These are phyloP conservation scores for Diglossa brunneiventris DNA, from an alignment of 2,113 vertebrate species.

Conservation along the genomic window DNA sequence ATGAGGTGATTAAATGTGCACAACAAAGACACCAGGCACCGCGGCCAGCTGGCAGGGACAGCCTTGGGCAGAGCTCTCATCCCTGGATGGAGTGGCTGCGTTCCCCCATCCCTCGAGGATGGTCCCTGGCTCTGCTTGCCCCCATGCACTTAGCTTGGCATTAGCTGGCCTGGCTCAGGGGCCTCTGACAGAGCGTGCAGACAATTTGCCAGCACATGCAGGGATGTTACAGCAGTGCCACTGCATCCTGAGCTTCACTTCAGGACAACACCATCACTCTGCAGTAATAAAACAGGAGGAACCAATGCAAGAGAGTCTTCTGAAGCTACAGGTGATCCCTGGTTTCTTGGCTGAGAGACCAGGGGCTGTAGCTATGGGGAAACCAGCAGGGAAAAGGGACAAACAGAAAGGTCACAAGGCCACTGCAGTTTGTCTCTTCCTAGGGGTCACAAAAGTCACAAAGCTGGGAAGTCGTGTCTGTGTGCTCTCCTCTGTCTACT, in stretches of 20 bases:
- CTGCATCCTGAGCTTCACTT: neutral
- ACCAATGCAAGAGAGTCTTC: neutral
- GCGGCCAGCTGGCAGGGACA: neutral
- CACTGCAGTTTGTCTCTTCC: neutral
- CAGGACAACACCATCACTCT: accelerated
- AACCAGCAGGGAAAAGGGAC: neutral
- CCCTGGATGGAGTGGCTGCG: accelerated
- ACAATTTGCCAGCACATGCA: neutral
- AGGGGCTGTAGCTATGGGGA: neutral
- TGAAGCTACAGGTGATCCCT: neutral
- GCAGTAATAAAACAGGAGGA: neutral
- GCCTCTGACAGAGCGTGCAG: accelerated
- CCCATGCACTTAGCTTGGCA: neutral
- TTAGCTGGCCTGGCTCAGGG: neutral
- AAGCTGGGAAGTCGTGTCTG: neutral
- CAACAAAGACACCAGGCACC: neutral
- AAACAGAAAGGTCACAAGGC: neutral
- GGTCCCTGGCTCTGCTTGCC: neutral
- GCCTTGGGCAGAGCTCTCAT: neutral
- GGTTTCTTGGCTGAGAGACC: accelerated
- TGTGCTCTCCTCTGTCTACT: neutral
- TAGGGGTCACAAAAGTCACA: accelerated
- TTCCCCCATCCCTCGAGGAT: neutral
- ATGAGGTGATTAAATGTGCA: neutral
- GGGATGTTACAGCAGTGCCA: neutral